Evolutionary conservation across 2,797 vertebrate species (phyloP).

Genomic region (Pangasius sanitwongsei): DNA sequence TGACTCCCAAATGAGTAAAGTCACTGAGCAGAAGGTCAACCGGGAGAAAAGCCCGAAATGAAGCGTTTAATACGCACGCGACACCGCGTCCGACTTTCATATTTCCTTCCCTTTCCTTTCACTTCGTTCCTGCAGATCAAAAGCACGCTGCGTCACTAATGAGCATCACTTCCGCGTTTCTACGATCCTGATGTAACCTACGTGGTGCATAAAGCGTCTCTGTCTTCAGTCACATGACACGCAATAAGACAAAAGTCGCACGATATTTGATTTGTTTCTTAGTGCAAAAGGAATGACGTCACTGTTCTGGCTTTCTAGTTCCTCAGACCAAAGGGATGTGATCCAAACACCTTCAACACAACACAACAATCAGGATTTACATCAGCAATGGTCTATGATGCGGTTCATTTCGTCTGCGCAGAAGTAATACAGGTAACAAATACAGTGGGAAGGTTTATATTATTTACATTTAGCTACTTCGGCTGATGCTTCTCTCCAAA

Average conservation of each 20-base stretch:
- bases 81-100: background rate
- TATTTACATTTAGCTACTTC: background rate
- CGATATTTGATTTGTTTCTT: background rate
- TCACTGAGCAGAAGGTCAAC: slow-evolving; percentile 1
- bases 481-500: background rate
- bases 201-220: background rate
- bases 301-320: no score
- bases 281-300: background rate
- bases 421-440: background rate
- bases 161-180: background rate
- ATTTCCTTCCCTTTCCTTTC: background rate
- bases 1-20: slow-evolving; percentile 35
- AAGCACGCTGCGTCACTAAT: background rate
- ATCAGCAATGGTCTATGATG: background rate
- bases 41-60: background rate
- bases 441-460: background rate
- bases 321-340: background rate
- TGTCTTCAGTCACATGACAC: background rate
- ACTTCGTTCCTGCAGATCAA: background rate
- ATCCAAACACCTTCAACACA: background rate
- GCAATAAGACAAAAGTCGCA: background rate
- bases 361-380: no score
- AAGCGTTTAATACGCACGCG: background rate
- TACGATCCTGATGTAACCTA: background rate
- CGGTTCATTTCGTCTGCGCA: background rate